Percentiles rank a stretch among this genome's conserved stretches.
phyloP scores from a whole-genome alignment of 2,888 invertebrate species.

The Itoplectis maculator region DNA sequence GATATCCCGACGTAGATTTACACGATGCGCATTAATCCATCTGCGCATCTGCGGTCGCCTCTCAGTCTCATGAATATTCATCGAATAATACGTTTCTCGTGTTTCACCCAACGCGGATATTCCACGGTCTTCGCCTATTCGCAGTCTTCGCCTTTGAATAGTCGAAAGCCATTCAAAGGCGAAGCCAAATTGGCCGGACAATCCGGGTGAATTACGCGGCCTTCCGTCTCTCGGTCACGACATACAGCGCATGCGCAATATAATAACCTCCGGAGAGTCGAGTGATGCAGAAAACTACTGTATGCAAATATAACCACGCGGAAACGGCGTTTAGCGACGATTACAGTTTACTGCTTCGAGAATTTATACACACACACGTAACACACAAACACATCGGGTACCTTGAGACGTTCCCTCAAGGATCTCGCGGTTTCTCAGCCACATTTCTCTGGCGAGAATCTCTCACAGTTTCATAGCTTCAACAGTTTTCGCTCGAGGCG shows the following conservation, averaged over 20 bases:
- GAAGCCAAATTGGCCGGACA: constrained; percentile 40
- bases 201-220: constrained; percentile 56
- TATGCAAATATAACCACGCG: constrained; percentile 36
- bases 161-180: background rate
- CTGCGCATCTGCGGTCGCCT: background rate
- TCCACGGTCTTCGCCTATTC: too few relatives aligned
- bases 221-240: constrained; percentile 26
- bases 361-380: constrained; percentile 4
- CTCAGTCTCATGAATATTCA: constrained; percentile 65
- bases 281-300: background rate
- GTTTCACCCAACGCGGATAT: constrained; percentile 29
- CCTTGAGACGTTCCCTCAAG: too few relatives aligned
- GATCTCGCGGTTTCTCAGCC: too few relatives aligned
- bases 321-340: constrained; percentile 55
- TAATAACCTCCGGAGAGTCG: constrained; percentile 44
- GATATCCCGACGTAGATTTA: constrained; percentile 43
- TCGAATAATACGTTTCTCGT: constrained; percentile 63
- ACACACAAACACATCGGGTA: too few relatives aligned
- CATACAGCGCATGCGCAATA: constrained; percentile 39
- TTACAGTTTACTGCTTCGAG: constrained; percentile 30
- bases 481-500: too few relatives aligned
- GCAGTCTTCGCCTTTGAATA: background rate
- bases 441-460: too few relatives aligned
- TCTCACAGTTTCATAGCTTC: too few relatives aligned
- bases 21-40: constrained; percentile 20